These are phyloP conservation scores for Bubo scandiacus DNA, from an alignment of 2,113 vertebrate species.

Conservation along the genomic window DNA sequence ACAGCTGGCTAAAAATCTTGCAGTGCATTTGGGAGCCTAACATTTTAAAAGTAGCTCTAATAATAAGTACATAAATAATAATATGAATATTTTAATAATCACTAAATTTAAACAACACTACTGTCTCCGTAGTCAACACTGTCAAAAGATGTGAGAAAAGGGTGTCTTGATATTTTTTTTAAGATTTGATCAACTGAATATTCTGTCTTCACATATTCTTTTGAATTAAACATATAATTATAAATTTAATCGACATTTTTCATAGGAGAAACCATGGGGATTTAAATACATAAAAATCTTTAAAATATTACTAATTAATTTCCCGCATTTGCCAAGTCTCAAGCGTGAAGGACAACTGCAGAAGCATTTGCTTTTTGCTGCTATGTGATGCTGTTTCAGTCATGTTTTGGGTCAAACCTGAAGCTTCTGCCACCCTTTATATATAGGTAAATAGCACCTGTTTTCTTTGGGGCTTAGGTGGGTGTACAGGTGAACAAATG, in stretches of 20 bases:
- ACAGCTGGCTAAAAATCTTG: background rate
- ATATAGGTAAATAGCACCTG: accelerated
- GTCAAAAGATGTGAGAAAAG: background rate
- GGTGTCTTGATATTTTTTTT: background rate
- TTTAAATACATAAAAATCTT: background rate
- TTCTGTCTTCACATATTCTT: background rate
- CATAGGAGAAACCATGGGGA: background rate
- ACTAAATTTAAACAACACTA: background rate
- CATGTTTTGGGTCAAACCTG: background rate
- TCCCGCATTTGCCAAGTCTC: background rate
- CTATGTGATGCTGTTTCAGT: accelerated
- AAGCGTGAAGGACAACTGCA: background rate
- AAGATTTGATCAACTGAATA: background rate
- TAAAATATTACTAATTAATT: background rate
- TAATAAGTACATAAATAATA: background rate
- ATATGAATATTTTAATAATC: background rate
- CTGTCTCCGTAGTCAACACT: background rate
- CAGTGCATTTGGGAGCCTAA: background rate
- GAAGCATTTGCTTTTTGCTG: background rate
- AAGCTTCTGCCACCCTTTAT: background rate
- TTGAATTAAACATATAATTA: background rate
- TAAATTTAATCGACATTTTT: background rate
- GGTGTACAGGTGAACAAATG: background rate
- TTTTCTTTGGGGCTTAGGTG: background rate
- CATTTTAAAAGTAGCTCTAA: background rate